Evolutionary conservation across 2,797 vertebrate species (phyloP), one percentile per base, ranked within the genome.

Genomic region (Dipus sagitta): DNA sequence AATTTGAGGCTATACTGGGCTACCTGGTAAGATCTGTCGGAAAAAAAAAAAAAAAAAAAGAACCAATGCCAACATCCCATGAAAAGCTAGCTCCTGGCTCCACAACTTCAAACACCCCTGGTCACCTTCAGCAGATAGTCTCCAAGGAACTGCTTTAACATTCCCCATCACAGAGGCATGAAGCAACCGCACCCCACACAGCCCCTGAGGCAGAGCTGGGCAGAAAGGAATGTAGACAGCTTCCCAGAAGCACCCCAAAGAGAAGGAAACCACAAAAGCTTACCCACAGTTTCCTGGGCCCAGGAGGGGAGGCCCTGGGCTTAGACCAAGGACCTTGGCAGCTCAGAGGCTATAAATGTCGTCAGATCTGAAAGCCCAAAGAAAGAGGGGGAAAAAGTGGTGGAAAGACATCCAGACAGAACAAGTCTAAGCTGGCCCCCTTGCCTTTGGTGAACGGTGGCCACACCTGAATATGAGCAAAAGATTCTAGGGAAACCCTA

Each of bases 151-250:
- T 47, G 86, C 60, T 60, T 87, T 52, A 77, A 74, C 70, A 95
- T 83, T 90, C 83, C 64, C 38, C 30, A 0, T 88, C 79, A 88
- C 42, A 92, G 79, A 92, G 68, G 67, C 85, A 85, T 34, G 75
- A 93, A 83, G 91, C 88, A 80, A 95, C 70, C 10, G 2, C 74
- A 77, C 91, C 79, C 84, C 47, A 64, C 92, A 86, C 82, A 90
- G 84, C 86, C 92, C 90, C n/a, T 62, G 86, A 58, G 94, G 94
- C 94, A 87, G 68, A 95, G 62, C 8, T 58, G 77, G 94, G 72
- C 90, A 93, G 95, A 97, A 96, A 96, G 92, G 95, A 97, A 97
- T 96, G 94, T 74, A 95, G 86, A 93, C 38, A 18, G 93, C 80
- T 96, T 96, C 96, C 84, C 86, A 95, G 90, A 95, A 96, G 80